phyloP scores from a whole-genome alignment of 2,797 vertebrate species.

The Agapornis canus region DNA sequence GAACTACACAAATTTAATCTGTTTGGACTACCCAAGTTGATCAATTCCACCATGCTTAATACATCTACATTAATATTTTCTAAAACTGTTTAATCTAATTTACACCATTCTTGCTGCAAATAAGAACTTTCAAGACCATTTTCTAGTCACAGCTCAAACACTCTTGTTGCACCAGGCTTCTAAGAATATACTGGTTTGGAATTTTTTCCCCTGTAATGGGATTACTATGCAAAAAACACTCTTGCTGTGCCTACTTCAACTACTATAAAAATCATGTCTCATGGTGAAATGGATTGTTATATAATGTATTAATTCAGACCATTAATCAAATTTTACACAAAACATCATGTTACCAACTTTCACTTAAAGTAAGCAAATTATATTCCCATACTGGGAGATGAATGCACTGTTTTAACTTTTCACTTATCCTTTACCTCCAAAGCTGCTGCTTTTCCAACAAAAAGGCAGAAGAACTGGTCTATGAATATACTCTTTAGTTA shows the following conservation, averaged over 20 bases:
- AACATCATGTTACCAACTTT: not conserved
- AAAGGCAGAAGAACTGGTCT: not conserved
- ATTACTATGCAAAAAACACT: not conserved
- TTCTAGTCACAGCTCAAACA: not conserved
- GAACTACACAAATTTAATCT: not conserved
- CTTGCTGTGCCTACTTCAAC: not conserved
- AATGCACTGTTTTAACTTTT: not conserved
- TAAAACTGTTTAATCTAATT: not conserved
- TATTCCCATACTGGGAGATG: not conserved
- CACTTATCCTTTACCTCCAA: not conserved
- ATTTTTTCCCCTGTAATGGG: fast-evolving
- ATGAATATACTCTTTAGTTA: not conserved
- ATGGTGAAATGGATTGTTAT: not conserved
- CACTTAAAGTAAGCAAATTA: not conserved
- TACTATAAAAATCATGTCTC: not conserved
- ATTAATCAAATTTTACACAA: not conserved
- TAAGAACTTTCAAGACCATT: not conserved
- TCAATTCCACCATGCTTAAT: not conserved
- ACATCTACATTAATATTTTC: not conserved
- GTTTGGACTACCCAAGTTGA: not conserved
- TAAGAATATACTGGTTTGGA: not conserved
- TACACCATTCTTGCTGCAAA: not conserved
- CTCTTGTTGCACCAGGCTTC: not conserved
- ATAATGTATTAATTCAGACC: not conserved
- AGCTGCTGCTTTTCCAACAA: not conserved